Conservation (phyloP, 2,113 vertebrate genomes). For the Maccullochella peelii region DNA sequence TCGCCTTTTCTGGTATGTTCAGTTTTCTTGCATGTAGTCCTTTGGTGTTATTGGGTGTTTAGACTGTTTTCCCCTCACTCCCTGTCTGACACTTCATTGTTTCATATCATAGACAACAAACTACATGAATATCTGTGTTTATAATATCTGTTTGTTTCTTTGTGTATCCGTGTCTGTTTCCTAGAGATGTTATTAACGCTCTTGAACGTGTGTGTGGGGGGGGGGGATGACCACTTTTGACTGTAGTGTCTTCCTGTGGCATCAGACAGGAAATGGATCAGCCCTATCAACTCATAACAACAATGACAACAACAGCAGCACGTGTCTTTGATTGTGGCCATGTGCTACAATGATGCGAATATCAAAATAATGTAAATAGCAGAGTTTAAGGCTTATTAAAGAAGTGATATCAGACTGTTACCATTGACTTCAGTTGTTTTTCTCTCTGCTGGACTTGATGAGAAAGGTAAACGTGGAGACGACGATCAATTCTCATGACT, state of each 20-base stretch:
- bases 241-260: constrained; percentile 16
- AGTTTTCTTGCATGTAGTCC: background rate
- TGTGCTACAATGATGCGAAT: background rate
- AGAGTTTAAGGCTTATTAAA: background rate
- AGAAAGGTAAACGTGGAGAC: background rate
- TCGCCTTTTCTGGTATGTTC: background rate
- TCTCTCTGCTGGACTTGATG: background rate
- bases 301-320: background rate
- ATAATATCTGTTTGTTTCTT: constrained; percentile 4
- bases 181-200: constrained; percentile 38
- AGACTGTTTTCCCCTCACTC: background rate
- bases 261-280: constrained; percentile 49
- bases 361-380: background rate
- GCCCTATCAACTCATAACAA: constrained; percentile 20
- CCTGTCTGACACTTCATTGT: background rate
- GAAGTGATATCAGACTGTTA: background rate
- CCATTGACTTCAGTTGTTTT: background rate
- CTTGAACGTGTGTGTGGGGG: background rate
- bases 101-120: constrained; percentile 21
- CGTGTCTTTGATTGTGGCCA: background rate
- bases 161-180: constrained; percentile 38
- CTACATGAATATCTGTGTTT: constrained; percentile 3
- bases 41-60: background rate
- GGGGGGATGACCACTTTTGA: no score
- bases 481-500: background rate